Evolutionary conservation across 2,888 invertebrate genomes (phyloP).

Genomic region (Drepana falcataria): DNA sequence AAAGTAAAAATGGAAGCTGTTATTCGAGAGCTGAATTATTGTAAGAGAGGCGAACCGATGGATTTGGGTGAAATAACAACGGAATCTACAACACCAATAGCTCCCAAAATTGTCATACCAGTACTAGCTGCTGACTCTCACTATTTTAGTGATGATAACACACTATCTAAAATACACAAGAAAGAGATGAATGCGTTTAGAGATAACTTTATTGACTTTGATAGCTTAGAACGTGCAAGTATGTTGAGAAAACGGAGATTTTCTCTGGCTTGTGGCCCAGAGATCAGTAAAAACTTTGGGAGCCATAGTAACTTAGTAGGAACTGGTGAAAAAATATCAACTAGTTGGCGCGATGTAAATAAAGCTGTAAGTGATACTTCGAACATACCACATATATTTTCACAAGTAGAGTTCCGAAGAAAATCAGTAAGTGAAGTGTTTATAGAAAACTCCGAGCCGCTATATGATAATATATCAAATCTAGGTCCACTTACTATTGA

Average conservation of each 20-base stretch:
- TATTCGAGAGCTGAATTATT: slow-evolving; percentile 74
- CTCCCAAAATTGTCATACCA: slow-evolving; percentile 68
- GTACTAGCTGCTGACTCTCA: slow-evolving; percentile 63
- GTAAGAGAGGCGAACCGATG: slow-evolving; percentile 54
- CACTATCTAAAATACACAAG: slow-evolving; percentile 37
- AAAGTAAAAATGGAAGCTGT: slow-evolving; percentile 81
- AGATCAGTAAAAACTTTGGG: slow-evolving; percentile 49
- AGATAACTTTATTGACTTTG: slow-evolving; percentile 49
- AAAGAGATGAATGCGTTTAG: slow-evolving; percentile 35
- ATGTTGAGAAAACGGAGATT: slow-evolving; percentile 53
- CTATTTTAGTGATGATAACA: slow-evolving; percentile 60
- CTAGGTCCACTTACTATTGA: slow-evolving; percentile 90
- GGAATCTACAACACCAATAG: slow-evolving; percentile 43
- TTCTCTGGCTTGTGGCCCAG: slow-evolving; percentile 61
- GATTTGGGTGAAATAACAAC: slow-evolving; percentile 46
- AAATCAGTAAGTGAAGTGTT: slow-evolving; percentile 83
- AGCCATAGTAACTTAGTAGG: slow-evolving; percentile 34
- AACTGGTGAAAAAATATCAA: slow-evolving; percentile 51
- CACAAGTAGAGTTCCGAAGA: slow-evolving; percentile 49
- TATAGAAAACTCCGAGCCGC: slow-evolving; percentile 77
- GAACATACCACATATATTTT: slow-evolving; percentile 37
- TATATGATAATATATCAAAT: slow-evolving; percentile 76
- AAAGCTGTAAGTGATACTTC: slow-evolving; percentile 36
- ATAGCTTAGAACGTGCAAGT: slow-evolving; percentile 54
- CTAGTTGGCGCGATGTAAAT: slow-evolving; percentile 65